Evolutionary conservation across 2,113 vertebrate species (phyloP).

Genomic region (Engystomops pustulosus): DNA sequence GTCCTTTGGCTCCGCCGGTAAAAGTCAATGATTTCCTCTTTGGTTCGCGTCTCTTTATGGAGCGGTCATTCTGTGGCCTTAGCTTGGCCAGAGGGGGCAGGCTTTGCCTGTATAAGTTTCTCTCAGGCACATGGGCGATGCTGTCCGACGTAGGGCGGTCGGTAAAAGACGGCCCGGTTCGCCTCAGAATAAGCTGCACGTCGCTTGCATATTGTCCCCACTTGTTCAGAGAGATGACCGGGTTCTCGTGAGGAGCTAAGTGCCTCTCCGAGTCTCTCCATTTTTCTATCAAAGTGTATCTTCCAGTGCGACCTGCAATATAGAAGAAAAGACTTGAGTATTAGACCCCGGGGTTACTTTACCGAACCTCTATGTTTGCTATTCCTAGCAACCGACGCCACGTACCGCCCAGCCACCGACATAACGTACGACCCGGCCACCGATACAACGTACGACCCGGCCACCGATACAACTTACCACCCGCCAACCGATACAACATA

Average conservation of each 20-base stretch:
- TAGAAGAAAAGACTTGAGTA: conserved; percentile 40
- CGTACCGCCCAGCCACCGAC: too few relatives aligned
- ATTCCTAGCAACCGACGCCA: too few relatives aligned
- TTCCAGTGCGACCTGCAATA: conserved; percentile 87
- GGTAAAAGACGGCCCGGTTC: conserved; percentile 91
- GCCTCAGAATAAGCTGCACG: conserved; percentile 91
- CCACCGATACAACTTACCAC: too few relatives aligned
- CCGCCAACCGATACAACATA: too few relatives aligned
- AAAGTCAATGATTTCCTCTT: conserved; percentile 96
- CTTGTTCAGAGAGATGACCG: conserved; percentile 92
- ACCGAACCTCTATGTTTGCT: too few relatives aligned
- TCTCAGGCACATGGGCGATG: conserved; percentile 84
- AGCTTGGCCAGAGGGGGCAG: conserved; percentile 92
- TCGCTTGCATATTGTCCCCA: conserved; percentile 98
- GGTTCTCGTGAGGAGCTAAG: conserved; percentile 91
- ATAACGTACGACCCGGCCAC: too few relatives aligned
- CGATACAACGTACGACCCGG: too few relatives aligned
- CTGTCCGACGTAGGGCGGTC: conserved; percentile 91
- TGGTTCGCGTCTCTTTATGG: conserved; percentile 88
- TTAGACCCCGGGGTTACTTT: too few relatives aligned
- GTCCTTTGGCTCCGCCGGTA: conserved; percentile 88
- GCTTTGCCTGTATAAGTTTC: conserved; percentile 91
- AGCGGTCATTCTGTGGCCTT: conserved; percentile 81
- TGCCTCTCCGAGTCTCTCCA: conserved; percentile 95
- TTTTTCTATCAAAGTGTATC: conserved; percentile 95